Evolutionary conservation across 2,888 invertebrate species (phyloP), one percentile per base, ranked within the genome.

Genomic region (Bombylius discolor): DNA sequence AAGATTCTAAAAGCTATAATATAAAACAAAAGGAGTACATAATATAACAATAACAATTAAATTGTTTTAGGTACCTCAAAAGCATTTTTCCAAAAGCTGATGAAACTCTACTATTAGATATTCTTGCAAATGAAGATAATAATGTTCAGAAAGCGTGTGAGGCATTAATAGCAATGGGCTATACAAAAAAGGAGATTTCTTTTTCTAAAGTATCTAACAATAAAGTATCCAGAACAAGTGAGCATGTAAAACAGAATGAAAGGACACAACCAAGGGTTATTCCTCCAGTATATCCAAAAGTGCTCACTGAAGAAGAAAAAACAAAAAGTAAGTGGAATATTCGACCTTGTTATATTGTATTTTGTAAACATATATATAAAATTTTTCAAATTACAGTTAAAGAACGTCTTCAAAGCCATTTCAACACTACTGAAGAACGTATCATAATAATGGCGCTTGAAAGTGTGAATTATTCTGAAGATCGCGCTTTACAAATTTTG

Each of bases 81-180:
- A 89, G 87, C 66, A 83, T 93, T 65, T 94, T 92, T 70, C 89
- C 92, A 0, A 86, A 89, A 73, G 92, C 89, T 0, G 93, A 94
- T 66, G 93, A 93, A 71, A 89, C 88, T 32, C 71, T 92, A 48
- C 82, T 94, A 39, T 77, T 93, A 54, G 93, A 94, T 65, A 79
- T 90, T 47, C 75, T 92, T 52, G 84, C 87, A 51, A 89, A 85
- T 70, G 85, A 89, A 64, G 93, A 94, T 65, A 92, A 92, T 70
- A 93, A 92, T 72, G 92, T 94, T 8, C 89, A 90, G 70, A 88
- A 84, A 64, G 88, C 92, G 2, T 87, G 91, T 11, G 90, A 92
- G 64, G 84, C 83, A 62, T 77, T 94, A 12, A 77, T 85, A 45
- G 78, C 82, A 9, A 82, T 91, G 81, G 94, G 94, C 0, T 92